phyloP scores from a whole-genome alignment of 2,113 vertebrate genomes.

The Arvicanthis niloticus region DNA sequence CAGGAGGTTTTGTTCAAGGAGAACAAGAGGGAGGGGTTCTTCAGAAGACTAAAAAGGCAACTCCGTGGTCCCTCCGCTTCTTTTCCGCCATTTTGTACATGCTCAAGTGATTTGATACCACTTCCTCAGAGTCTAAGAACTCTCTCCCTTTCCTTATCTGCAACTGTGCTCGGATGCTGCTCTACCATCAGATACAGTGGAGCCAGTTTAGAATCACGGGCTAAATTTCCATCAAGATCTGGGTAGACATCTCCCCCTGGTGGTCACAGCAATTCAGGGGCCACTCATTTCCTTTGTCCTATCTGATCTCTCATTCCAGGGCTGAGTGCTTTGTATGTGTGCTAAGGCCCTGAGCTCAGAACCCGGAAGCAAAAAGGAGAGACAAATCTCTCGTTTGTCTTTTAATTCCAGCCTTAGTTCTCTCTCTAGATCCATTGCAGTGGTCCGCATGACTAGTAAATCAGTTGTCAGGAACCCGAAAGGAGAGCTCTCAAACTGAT shows the following conservation, averaged over 20 bases:
- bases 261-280: constrained; percentile 16
- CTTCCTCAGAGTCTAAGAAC: background rate
- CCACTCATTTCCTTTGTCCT: background rate
- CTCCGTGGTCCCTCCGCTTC: background rate
- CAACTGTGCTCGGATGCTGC: background rate
- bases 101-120: background rate
- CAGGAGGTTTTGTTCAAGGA: background rate
- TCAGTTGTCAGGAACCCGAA: background rate
- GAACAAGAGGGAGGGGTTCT: background rate
- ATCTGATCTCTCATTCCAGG: background rate
- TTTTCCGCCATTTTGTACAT: background rate
- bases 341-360: background rate
- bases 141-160: background rate
- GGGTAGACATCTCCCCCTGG: constrained; percentile 21
- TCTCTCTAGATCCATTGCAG: background rate
- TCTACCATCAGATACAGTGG: background rate
- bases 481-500: background rate
- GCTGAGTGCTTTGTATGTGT: background rate
- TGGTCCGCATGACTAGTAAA: background rate
- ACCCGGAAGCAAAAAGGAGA: background rate
- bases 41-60: background rate
- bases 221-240: background rate
- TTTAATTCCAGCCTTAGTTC: background rate
- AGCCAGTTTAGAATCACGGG: background rate
- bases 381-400: background rate